Percentiles rank a stretch among this genome's conserved stretches.
phyloP scores from a whole-genome alignment of 2,888 invertebrate genomes.

The Acleris holmiana region DNA sequence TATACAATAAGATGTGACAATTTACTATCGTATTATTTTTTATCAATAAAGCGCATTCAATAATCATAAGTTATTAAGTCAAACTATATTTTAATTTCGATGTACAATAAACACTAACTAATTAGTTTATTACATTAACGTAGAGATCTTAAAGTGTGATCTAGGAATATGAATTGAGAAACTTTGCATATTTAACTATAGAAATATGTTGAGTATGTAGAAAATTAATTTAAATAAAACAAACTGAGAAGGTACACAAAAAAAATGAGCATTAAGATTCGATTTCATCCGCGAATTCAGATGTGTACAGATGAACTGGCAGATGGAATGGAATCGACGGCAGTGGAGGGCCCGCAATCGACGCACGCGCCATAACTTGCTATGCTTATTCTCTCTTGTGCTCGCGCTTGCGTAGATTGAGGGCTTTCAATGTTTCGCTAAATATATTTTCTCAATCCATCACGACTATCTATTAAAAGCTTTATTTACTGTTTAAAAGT shows the following conservation, averaged over 20 bases:
- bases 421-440: background rate
- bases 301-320: no score
- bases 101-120: background rate
- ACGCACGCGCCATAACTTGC: background rate
- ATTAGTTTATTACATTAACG: background rate
- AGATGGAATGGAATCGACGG: no score
- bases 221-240: no score
- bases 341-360: no score
- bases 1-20: no score
- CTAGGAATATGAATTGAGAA: constrained; percentile 11
- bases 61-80: no score
- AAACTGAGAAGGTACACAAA: no score
- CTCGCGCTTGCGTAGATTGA: background rate
- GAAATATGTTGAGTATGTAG: no score
- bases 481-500: constrained; percentile 10
- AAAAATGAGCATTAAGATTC: no score
- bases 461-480: constrained; percentile 9
- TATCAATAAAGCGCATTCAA: no score
- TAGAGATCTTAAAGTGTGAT: constrained; percentile 5
- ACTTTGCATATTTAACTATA: background rate
- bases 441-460: constrained; percentile 28
- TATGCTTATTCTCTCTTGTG: background rate
- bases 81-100: background rate
- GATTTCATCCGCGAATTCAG: no score
- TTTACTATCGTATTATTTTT: no score